Percentiles rank a stretch among this genome's conserved stretches.
Conservation (phyloP, 2,888 invertebrate species). For the Phymatocera aterrima region DNA sequence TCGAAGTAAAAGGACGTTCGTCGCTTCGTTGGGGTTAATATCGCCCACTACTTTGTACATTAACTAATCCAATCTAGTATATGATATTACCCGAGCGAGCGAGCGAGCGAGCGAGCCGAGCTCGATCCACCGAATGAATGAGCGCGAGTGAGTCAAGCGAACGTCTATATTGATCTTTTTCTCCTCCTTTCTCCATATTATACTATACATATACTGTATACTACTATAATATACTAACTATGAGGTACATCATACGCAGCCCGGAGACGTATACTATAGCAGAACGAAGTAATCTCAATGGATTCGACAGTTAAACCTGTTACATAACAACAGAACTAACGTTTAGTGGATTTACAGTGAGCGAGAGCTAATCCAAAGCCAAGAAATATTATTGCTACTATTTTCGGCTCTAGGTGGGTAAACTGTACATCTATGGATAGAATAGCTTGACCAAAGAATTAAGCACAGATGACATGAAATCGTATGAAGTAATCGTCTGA, state of each 20-base stretch:
- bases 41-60: background rate
- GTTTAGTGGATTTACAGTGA: background rate
- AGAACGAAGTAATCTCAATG: conserved; percentile 20
- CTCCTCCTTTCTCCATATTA: background rate
- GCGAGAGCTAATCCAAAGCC: background rate
- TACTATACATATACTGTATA: too few species aligned
- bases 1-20: conserved; percentile 5
- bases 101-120: background rate
- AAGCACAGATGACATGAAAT: too few species aligned
- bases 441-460: too few species aligned
- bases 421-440: too few species aligned
- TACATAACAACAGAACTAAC: background rate
- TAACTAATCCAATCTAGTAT: conserved; percentile 23
- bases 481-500: too few species aligned
- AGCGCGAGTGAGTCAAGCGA: background rate
- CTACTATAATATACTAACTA: too few species aligned
- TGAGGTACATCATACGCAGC: background rate
- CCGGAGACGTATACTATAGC: background rate
- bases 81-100: background rate
- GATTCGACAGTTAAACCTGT: conserved; percentile 9
- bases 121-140: background rate
- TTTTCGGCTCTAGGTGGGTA: too few species aligned
- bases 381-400: conserved; percentile 11
- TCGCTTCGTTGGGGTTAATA: background rate
- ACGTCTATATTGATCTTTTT: conserved; percentile 5